Evolutionary conservation across 2,797 vertebrate genomes (phyloP), one percentile per base, ranked within the genome.

Genomic region (Galaxias olidus): DNA sequence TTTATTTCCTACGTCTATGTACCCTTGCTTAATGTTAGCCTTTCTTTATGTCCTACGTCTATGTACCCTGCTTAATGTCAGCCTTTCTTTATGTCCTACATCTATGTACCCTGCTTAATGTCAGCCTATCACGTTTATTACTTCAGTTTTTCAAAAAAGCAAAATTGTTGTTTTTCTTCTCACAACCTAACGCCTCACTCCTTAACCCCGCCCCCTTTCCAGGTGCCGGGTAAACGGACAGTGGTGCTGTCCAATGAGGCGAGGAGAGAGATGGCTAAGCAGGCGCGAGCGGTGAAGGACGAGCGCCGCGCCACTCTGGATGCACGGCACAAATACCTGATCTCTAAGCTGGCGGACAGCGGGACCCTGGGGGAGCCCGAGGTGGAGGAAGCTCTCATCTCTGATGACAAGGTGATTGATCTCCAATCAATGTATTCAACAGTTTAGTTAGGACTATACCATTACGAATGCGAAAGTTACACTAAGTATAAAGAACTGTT

Each of bases 391-490:
- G 82, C 77, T 15, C 68, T 95, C 42, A 56, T 94, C 79, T 90
- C 90, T 43, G 92, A 94, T 72, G 89, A 91, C 6, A 93, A 92
- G 89, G 94, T 94, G 51, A 30, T 30, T 30, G n/a, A n/a, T n/a
- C n/a, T n/a, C n/a, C 30, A 30, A 30, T 30, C 30, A 30, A 30
- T 6, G n/a, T n/a, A n/a, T n/a, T n/a, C n/a, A n/a, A 30, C 30
- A 30, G 6, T 30, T 30, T 30, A 30, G 30, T 30, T 2, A 47
- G 48, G 5, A 17, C 20, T 19, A 47, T 20, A 41, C 11, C 30
- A 50, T 61, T 30, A n/a, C 10, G 20, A 17, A 10, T 13, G n/a
- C n/a, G n/a, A n/a, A 42, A 63, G 43, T 30, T 1, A 5, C 41
- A 13, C n/a, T n/a, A n/a, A n/a, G n/a, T n/a, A n/a, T n/a, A n/a